Base-by-base conservation (phyloP, 2,113 vertebrate genomes). In the Beaufortia kweichowensis region DNA sequence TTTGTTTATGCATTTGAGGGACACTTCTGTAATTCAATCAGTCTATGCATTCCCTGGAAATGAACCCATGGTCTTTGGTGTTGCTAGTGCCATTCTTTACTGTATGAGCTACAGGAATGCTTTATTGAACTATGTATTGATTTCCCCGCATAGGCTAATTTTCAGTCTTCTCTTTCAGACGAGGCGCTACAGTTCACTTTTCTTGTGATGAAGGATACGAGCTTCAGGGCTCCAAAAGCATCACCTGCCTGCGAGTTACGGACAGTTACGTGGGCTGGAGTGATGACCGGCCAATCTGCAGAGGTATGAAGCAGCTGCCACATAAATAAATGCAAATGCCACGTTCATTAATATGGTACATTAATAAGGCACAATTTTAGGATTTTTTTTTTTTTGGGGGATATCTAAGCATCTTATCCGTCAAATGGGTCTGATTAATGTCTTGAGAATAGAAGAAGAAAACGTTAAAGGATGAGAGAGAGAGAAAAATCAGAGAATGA, bases 211-310 rank as follows among this genome's bases (percentile, higher is more conserved):
- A 99, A 82, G 96, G 97, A 79, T 99, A 98, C 10, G 97, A 98
- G 79, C 91, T 99, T 66, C 97, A 98, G 85, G 97, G 97, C 43
- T 99, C 97, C 78, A 98, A 96, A 86, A 94, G 96, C 90, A 98
- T 99, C 93, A 98, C 93, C 86, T 99, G 97, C 67, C 94, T 98
- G 90, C 90, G 95, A 69, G 95, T 99, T 85, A 98, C 95, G 1
- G 96, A 98, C 91, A 94, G 96, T 85, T 96, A 98, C 15, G 95
- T 96, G 0, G 97, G 97, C 12, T 99, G 97, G 97, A 99, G 96
- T 14, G 97, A 99, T 85, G 97, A 99, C 83, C 89, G 96, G 60
- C 97, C 97, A 0, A 95, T 97, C 79, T 99, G 97, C 91, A 93
- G 96, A 96, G 97, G 97, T 98, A 91, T 83, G 19, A 28, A 53